Evolutionary conservation across 2,888 invertebrate genomes (phyloP), one percentile per base, ranked within the genome.

Genomic region (Lithophane ornitopus): DNA sequence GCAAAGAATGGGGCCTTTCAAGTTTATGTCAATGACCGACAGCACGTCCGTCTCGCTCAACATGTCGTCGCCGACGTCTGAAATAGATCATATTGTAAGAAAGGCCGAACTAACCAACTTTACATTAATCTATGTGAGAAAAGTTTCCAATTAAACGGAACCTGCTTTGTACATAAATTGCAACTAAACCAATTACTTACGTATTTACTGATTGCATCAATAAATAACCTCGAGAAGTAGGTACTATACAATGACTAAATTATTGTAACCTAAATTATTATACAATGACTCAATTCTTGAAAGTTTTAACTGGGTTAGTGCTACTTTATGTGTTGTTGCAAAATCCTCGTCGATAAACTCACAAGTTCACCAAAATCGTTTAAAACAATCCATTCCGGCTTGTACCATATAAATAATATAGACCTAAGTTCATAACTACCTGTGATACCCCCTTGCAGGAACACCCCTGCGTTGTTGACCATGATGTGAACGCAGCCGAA

Each of bases 1-100:
- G 83, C 96, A 96, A n/a, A 93, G 80, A 0, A 96, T 87, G 0
- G 95, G 89, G 8, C 95, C 97, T 86, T 94, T 94, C 16, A 96
- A 79, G 87, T 97, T 97, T 9, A 94, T 93, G 76, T 97, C 95
- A 6, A 97, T 74, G 22, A 85, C 87, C 4, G 84, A 66, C 14
- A 89, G 19, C 16, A 92, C 22, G 3, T 87, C 83, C 0, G 85
- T 81, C 63, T 92, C 92, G 41, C 85, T 88, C 49, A 93, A 28
- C 22, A 87, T 81, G 6, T 87, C 82, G n/a, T 86, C 73, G 19
- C 90, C 89, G 0, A 88, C 82, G 62, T 90, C 93, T 93, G 79
- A 54, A 82, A 84, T 19, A 46, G 1, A 67, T 46, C 2, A 44
- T 22, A 28, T 28, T 22, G 52, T 12, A 4, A 26, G 0, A 52